Percentiles rank a stretch among this genome's conserved stretches.
These are phyloP conservation scores for Hemibates koningsi DNA, from an alignment of 2,113 vertebrate species.

Conservation along the genomic window DNA sequence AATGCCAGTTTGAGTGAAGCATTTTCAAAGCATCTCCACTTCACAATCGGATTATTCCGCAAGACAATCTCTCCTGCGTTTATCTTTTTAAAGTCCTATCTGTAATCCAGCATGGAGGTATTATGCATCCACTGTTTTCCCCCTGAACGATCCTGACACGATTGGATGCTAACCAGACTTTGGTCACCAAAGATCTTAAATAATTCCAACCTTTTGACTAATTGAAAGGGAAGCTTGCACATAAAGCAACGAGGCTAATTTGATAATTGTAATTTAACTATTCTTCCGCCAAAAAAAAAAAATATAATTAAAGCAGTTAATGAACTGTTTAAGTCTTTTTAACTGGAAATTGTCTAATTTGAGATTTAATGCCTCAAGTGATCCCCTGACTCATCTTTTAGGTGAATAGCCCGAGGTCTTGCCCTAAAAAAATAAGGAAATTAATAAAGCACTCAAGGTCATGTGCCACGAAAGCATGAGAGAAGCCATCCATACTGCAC, in stretches of 20 bases:
- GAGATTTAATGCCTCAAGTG: slow-evolving; percentile 29
- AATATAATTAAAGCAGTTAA: slow-evolving; percentile 57
- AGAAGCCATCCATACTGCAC: slow-evolving; percentile 16
- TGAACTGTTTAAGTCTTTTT: slow-evolving; percentile 41
- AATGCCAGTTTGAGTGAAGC: background rate
- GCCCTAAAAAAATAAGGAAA: slow-evolving; percentile 57
- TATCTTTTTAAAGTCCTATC: background rate
- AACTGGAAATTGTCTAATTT: slow-evolving; percentile 53
- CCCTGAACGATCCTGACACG: background rate
- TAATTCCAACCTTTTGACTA: slow-evolving; percentile 43
- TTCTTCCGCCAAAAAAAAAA: slow-evolving; percentile 18
- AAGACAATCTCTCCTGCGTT: background rate
- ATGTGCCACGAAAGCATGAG: slow-evolving; percentile 30
- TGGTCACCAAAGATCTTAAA: slow-evolving; percentile 17
- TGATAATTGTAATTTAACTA: slow-evolving; percentile 55
- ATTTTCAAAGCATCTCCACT: background rate
- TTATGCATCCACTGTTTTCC: background rate
- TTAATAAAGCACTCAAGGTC: slow-evolving; percentile 65
- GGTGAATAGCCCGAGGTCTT: slow-evolving; percentile 44
- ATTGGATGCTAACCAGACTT: background rate
- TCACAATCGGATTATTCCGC: background rate
- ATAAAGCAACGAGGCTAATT: slow-evolving; percentile 36
- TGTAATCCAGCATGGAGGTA: background rate
- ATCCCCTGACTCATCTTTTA: slow-evolving; percentile 53
- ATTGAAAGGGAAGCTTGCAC: slow-evolving; percentile 34